Base-by-base conservation (phyloP, 2,888 invertebrate species). In the Perizoma affinitatum region DNA sequence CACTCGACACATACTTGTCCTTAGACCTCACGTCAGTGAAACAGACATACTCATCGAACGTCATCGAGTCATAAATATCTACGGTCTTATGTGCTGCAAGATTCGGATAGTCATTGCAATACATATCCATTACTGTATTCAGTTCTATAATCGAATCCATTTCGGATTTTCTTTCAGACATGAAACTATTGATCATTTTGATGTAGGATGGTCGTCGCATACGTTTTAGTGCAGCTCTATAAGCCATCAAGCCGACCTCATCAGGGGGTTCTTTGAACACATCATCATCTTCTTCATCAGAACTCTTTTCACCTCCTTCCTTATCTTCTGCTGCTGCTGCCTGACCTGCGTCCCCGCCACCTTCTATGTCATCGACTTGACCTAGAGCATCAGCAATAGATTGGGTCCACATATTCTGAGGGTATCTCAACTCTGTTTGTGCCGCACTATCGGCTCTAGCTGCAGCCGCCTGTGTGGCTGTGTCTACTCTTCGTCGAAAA, bases 351-450 rank as follows among this genome's bases (percentile, higher is more conserved):
- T 87, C 87, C 34, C 86, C 84, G 8, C 81, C 82, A 36, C 80
- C 88, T 52, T 84, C 84, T 0, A 69, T 61, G 63, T 82, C 77
- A 47, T 76, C 82, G 36, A 71, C 58, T 57, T 74, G 68, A 6
- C 86, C 87, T 48, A 89, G 70, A 38, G 85, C 78, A 64, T 90
- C 89, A 33, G 87, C 86, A 66, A 90, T 84, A 1, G 92, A 96
- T 74, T 96, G 96, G 0, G 95, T 94, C 94, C 95, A 95, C 61
- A 93, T 92, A 79, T 96, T 96, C 61, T 93, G 88, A 0, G 95
- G 95, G 78, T 95, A 95, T 43, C 93, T 93, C 9, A 94, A 93
- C 54, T 88, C 90, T 0, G 96, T 96, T 88, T 96, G 96, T 40
- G 94, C 95, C 63, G 91, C 90, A 61, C 86, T 88, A 10, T 88